Evolutionary conservation across 2,888 invertebrate genomes (phyloP).

Genomic region (Polyommatus icarus): DNA sequence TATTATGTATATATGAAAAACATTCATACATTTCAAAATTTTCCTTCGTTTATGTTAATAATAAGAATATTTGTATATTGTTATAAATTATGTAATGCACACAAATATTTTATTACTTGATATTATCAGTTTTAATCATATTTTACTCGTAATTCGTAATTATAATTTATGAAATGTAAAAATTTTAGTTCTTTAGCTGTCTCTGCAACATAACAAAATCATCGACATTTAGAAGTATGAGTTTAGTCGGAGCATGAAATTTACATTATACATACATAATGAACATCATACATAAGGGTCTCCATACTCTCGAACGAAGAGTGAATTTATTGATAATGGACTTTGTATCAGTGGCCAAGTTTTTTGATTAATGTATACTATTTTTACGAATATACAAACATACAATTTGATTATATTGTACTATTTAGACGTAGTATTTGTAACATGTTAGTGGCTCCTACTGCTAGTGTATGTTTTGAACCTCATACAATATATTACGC

Average conservation of each 20-base stretch:
- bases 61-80: constrained; percentile 70
- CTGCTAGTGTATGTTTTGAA: constrained; percentile 62
- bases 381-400: constrained; percentile 76
- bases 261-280: background rate
- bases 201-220: constrained; percentile 54
- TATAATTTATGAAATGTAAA: constrained; percentile 72
- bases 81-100: constrained; percentile 62
- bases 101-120: constrained; percentile 67
- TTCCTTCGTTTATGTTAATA: constrained; percentile 56
- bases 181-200: constrained; percentile 64
- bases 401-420: constrained; percentile 60
- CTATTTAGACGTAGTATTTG: constrained; percentile 71
- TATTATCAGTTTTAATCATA: constrained; percentile 54
- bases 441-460: constrained; percentile 64
- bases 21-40: constrained; percentile 51
- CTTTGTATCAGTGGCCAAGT: constrained; percentile 64
- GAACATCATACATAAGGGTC: constrained; percentile 24
- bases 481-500: constrained; percentile 53
- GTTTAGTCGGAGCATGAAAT: constrained; percentile 1
- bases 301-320: background rate
- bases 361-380: constrained; percentile 73
- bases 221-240: constrained; percentile 20
- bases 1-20: constrained; percentile 62
- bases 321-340: constrained; percentile 40
- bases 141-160: constrained; percentile 49